phyloP scores from a whole-genome alignment of 2,113 vertebrate species.

The Haplochromis burtoni region DNA sequence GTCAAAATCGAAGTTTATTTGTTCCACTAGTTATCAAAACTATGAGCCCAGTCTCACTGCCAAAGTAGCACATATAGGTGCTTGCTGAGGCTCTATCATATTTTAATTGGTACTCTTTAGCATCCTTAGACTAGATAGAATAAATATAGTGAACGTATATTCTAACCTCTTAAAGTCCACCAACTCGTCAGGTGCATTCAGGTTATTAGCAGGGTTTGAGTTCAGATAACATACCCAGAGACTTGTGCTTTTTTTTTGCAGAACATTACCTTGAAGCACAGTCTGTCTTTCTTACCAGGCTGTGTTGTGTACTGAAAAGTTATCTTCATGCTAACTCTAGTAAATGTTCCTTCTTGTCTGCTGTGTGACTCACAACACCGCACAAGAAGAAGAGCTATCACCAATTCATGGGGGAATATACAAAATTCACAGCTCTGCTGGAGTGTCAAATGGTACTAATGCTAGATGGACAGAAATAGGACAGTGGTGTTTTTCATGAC shows the following conservation, averaged over 20 bases:
- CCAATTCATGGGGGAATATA: background rate
- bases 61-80: background rate
- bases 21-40: background rate
- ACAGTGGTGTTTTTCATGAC: background rate
- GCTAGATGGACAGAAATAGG: background rate
- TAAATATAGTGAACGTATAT: background rate
- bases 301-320: background rate
- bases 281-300: background rate
- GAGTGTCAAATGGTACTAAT: background rate
- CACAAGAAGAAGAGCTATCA: background rate
- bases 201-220: background rate
- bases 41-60: background rate
- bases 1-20: background rate
- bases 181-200: background rate
- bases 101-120: background rate
- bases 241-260: background rate
- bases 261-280: background rate
- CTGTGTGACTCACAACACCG: background rate
- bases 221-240: background rate
- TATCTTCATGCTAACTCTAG: background rate
- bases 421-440: background rate
- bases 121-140: background rate
- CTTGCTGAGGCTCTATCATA: background rate
- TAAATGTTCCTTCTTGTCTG: background rate
- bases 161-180: background rate